Evolutionary conservation across 1,140 invertebrate genomes (phyloP).

Genomic region (Drosophila pandora): DNA sequence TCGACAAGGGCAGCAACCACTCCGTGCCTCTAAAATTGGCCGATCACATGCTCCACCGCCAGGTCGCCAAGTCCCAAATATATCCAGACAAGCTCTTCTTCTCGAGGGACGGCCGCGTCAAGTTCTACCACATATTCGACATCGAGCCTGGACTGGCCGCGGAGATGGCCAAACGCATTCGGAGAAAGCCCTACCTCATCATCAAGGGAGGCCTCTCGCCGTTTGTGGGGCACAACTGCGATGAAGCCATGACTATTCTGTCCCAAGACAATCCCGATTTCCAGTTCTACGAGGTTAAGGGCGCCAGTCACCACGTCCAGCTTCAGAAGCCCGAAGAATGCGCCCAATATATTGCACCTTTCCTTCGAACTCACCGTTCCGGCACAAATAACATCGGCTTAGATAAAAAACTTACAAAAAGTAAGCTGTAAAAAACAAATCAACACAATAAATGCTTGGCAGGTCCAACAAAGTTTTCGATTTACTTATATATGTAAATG

Average conservation of each 20-base stretch:
- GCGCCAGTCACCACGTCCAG: slow-evolving; percentile 88
- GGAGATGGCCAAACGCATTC: slow-evolving; percentile 52
- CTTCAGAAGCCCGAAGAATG: slow-evolving; percentile 87
- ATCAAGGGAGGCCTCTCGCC: slow-evolving; percentile 54
- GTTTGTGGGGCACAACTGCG: slow-evolving; percentile 11
- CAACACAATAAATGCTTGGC: too few species aligned
- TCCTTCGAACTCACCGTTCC: slow-evolving; percentile 59
- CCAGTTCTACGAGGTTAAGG: slow-evolving; percentile 86
- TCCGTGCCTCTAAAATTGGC: slow-evolving; percentile 85
- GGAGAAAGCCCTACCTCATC: slow-evolving; percentile 56
- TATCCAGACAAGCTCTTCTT: slow-evolving; percentile 86
- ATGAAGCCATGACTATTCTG: slow-evolving; percentile 85
- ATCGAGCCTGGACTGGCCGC: slow-evolving; percentile 13
- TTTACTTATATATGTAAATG: too few species aligned
- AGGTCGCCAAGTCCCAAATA: slow-evolving; percentile 84
- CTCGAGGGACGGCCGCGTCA: slow-evolving; percentile 85
- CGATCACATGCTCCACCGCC: slow-evolving; percentile 85
- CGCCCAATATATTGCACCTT: slow-evolving; percentile 85
- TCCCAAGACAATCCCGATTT: slow-evolving; percentile 85
- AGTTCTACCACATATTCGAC: slow-evolving; percentile 54
- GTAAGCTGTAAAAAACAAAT: neutral
- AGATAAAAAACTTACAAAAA: neutral
- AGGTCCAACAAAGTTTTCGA: too few species aligned
- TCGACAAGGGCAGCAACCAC: slow-evolving; percentile 84
- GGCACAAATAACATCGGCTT: neutral